Evolutionary conservation across 2,113 vertebrate genomes (phyloP), one percentile per base, ranked within the genome.

Genomic region (Stigmatopora nigra): DNA sequence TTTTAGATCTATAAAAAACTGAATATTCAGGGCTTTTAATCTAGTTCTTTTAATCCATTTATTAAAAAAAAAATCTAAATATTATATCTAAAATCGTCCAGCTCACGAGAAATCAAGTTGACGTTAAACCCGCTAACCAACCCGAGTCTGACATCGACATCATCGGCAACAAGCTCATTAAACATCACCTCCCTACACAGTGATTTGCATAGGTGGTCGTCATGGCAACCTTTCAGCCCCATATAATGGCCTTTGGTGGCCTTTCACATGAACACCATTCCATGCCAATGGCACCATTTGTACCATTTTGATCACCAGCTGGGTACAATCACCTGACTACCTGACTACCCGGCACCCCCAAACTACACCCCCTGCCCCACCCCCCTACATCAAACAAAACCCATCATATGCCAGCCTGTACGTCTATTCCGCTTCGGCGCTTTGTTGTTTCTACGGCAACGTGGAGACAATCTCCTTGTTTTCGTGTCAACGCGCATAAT

Each of bases 171-270:
- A 59, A 59, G 57, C 35, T 38, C n/a, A 60, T 20, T 20, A 60
- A 60, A 59, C 35, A 19, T 5, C 17, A 4, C 12, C 38, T 44
- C 22, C 44, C 75, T 71, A 74, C 64, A 45, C 71, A 72, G 75
- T 72, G 76, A 81, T 81, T 72, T 76, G 59, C 68, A 69, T 72
- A 63, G 77, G 22, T 59, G 72, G 87, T 86, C 84, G 69, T 76
- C 68, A 78, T 84, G 68, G 76, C 66, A 85, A 88, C 84, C 76
- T 75, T 76, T 82, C 74, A 68, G 67, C 70, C 64, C 75, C 69
- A 79, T 17, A 49, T 17, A 49, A 76, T 61, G 63, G 78, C 64
- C 80, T 68, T 74, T 31, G 3, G 25, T 31, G 25, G 83, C 73
- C 67, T 78, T 70, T 71, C 79, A 36, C 56, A n/a, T 45, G 72